Evolutionary conservation across 1,140 invertebrate species (phyloP).

Genomic region (Scaptomyza hsui): DNA sequence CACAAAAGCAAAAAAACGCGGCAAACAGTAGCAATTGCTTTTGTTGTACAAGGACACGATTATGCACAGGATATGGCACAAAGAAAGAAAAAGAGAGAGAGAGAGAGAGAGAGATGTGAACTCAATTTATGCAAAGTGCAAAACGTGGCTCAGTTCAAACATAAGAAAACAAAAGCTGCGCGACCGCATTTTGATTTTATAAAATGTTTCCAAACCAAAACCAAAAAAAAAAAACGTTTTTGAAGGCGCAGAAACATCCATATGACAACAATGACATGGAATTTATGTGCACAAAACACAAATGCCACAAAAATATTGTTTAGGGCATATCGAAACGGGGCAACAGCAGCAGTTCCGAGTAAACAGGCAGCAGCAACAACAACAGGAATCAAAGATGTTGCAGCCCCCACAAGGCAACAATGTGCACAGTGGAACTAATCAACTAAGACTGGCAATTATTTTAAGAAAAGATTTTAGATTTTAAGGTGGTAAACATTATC

Average conservation of each 20-base stretch:
- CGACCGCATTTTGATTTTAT: slow-evolving; percentile 41
- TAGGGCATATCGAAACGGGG: slow-evolving; percentile 54
- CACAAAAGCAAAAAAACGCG: slow-evolving; percentile 63
- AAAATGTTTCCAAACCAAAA: slow-evolving; percentile 44
- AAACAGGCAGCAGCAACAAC: slow-evolving; percentile 16
- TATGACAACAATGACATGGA: slow-evolving; percentile 51
- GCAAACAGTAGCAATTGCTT: slow-evolving; percentile 83
- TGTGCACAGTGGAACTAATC: slow-evolving; percentile 6
- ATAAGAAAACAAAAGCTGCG: slow-evolving; percentile 29
- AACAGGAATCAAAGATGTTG: not conserved
- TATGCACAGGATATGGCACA: slow-evolving; percentile 43
- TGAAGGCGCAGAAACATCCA: slow-evolving; percentile 33
- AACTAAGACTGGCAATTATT: no score
- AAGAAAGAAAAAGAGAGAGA: not conserved
- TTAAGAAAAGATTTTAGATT: not conserved
- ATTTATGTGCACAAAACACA: slow-evolving; percentile 51
- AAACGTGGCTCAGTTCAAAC: slow-evolving; percentile 56
- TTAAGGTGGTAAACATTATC: no score
- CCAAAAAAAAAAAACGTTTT: slow-evolving; percentile 7
- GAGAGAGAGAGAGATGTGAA: not conserved
- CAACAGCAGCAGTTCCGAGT: slow-evolving; percentile 34
- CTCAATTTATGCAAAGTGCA: slow-evolving; percentile 79
- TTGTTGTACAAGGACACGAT: slow-evolving; percentile 83
- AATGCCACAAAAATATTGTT: slow-evolving; percentile 58
- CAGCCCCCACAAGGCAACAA: slow-evolving; percentile 13